These are phyloP conservation scores for Pammene aurita DNA, from an alignment of 2,888 invertebrate species.

Conservation along the genomic window DNA sequence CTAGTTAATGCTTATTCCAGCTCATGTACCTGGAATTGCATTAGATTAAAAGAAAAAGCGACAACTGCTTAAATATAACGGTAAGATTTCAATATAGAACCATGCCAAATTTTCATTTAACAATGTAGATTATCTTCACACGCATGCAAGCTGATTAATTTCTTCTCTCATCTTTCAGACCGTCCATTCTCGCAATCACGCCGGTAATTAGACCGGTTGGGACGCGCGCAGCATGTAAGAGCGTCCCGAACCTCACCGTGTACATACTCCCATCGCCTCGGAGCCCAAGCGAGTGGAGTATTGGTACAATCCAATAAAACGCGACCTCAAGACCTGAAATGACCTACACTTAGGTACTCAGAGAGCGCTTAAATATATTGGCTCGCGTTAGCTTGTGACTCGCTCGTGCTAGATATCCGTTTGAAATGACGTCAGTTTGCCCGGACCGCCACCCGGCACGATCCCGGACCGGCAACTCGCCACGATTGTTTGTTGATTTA, in stretches of 20 bases:
- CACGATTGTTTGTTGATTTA: constrained; percentile 37
- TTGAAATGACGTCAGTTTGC: neutral
- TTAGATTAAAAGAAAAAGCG: no score
- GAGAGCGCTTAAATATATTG: neutral
- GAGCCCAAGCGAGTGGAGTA: neutral
- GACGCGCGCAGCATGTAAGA: constrained; percentile 27
- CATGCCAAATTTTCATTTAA: no score
- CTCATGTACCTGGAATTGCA: no score
- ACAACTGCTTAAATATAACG: no score
- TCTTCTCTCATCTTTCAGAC: neutral
- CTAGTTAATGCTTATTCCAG: no score
- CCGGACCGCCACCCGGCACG: neutral
- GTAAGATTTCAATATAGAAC: no score
- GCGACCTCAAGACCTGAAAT: neutral
- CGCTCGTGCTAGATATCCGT: neutral
- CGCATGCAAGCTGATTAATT: neutral
- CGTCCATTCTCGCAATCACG: constrained; percentile 29
- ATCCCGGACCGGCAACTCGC: neutral
- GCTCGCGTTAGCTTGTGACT: neutral
- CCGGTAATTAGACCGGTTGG: constrained; percentile 31
- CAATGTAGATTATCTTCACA: no score
- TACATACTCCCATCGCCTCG: neutral
- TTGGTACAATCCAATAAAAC: neutral
- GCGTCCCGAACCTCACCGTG: neutral
- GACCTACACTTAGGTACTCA: no score